Evolutionary conservation across 2,888 invertebrate species (phyloP).

Genomic region (Caenorhabditis doughertyi): DNA sequence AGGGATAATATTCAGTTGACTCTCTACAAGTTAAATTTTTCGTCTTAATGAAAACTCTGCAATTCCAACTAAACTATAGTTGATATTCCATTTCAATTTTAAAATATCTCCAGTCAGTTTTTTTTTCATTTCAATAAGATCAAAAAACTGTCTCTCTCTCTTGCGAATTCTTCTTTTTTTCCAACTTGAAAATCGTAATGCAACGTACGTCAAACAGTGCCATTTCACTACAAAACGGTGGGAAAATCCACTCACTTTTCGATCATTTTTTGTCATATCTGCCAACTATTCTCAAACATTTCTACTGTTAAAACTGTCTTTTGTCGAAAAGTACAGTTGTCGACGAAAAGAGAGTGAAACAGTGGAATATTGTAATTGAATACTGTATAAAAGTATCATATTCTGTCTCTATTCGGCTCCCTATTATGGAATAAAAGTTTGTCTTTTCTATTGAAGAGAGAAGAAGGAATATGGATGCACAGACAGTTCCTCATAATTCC

Average conservation of each 20-base stretch:
- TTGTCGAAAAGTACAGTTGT: neutral
- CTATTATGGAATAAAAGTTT: slow-evolving; percentile 36
- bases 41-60: too few relatives aligned
- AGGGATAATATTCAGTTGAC: too few relatives aligned
- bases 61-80: too few relatives aligned
- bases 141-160: slow-evolving; percentile 31
- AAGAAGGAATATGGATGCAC: slow-evolving; percentile 41
- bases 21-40: too few relatives aligned
- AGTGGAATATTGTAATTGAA: slow-evolving; percentile 36
- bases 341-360: neutral
- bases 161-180: neutral
- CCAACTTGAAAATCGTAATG: slow-evolving; percentile 18
- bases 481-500: slow-evolving; percentile 50
- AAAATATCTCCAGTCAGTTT: too few relatives aligned
- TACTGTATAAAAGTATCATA: slow-evolving; percentile 12
- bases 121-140: neutral
- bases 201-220: slow-evolving; percentile 32
- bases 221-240: slow-evolving; percentile 11
- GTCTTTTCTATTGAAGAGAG: neutral
- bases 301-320: neutral
- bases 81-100: too few relatives aligned
- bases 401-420: neutral
- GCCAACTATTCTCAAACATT: neutral
- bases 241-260: slow-evolving; percentile 34
- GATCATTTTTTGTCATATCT: neutral